Evolutionary conservation across 1,140 invertebrate genomes (phyloP), one percentile per base, ranked within the genome.

Genomic region (Pristionchus pacificus): DNA sequence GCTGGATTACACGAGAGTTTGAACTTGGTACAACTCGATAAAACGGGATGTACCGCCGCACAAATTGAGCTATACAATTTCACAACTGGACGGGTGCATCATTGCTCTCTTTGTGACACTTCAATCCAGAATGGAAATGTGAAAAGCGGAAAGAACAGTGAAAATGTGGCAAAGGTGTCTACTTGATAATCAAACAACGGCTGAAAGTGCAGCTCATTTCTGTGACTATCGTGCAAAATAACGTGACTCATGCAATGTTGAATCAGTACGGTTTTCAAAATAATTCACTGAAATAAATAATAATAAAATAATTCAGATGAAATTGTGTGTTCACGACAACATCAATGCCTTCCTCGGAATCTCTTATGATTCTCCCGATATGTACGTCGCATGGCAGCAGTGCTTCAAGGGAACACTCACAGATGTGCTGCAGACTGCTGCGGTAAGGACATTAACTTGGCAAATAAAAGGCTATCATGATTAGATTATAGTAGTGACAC

Each of bases 321-420:
- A 73, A 33, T 66, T 74, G 28, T 27, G 68, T 33, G 60, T 65
- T 69, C 74, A 75, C 55, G 74, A 75, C 38, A 75, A 75, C 60
- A 27, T 75, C 15, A 75, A 75, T 62, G 24, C 29, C 6, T 75
- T 75, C 58, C 27, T 75, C 19, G 74, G 74, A 2, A 25, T 75
- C 15, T 29, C 60, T 33, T 58, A 63, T 49, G 71, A 62, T 24
- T 15, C 49, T 3, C 49, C 59, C 10, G 59, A n/a, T 38, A 25
- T 32, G n/a, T 2, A 60, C n/a, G 25, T 71, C 14, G 19, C 25
- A 14, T 72, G 38, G 60, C 25, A 28, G 3, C 33, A 55, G 13
- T 61, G 64, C 60, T 74, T 66, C 69, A 68, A 71, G 15, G 74
- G 74, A 19, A 74, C 67, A n/a, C 59, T 75, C 24, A 31, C 62